Evolutionary conservation across 2,888 invertebrate species (phyloP).

Genomic region (Noctua janthe): DNA sequence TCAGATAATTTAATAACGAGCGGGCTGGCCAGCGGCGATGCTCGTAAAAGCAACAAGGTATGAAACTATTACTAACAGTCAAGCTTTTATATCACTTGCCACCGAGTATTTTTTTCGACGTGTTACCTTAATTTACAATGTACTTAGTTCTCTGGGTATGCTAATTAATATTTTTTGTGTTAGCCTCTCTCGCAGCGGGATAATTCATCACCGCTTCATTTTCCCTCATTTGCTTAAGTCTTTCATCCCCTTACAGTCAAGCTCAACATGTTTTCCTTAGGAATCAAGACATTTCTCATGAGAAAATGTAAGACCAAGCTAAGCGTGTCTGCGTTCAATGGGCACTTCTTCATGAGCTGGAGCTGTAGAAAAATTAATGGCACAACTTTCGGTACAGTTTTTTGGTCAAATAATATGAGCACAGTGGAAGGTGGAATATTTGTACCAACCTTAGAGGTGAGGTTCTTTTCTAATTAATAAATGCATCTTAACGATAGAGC

Average conservation of each 20-base stretch:
- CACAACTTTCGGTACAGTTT: conserved; percentile 5
- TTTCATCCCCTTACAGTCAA: conserved; percentile 4
- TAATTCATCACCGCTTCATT: background rate
- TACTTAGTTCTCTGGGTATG: conserved; percentile 6
- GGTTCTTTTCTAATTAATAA: background rate
- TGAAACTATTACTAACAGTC: conserved; percentile 60
- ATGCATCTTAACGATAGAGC: too few species aligned
- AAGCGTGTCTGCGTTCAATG: conserved; percentile 17
- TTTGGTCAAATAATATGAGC: conserved; percentile 5
- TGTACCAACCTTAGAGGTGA: background rate
- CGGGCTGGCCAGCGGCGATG: conserved; percentile 41
- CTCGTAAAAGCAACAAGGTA: conserved; percentile 68
- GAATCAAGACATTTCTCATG: conserved; percentile 7
- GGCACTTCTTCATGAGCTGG: conserved; percentile 10
- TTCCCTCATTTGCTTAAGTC: background rate
- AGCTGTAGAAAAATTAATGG: conserved; percentile 20
- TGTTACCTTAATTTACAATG: conserved; percentile 24
- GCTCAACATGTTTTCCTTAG: background rate
- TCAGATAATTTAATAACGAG: conserved; percentile 68
- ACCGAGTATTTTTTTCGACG: conserved; percentile 30
- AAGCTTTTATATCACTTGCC: conserved; percentile 41
- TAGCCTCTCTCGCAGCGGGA: background rate
- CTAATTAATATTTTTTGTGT: background rate
- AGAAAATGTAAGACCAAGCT: conserved; percentile 7
- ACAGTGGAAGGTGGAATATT: background rate